These are phyloP conservation scores for Conus ventricosus DNA, from an alignment of 1,140 invertebrate genomes.

Conservation along the genomic window DNA sequence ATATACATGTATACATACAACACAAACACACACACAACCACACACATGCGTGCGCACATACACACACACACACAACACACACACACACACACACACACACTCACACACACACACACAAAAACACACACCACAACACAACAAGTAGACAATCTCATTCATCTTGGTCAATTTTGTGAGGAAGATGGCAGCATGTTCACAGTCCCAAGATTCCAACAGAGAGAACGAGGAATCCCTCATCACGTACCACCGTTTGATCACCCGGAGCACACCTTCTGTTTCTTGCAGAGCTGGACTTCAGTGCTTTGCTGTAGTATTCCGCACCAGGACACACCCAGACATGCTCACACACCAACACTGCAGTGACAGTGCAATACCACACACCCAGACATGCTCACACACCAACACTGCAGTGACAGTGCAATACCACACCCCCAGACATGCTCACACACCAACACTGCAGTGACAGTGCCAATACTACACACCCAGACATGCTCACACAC, in stretches of 20 bases:
- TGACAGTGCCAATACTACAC: too few species aligned
- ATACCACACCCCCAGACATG: too few species aligned
- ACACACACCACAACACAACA: too few species aligned
- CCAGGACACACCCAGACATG: not conserved
- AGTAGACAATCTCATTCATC: too few species aligned
- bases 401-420: too few species aligned
- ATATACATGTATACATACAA: too few species aligned
- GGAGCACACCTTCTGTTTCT: conserved; percentile 74
- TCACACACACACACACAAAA: not conserved
- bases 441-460: too few species aligned
- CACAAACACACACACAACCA: too few species aligned
- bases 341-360: not conserved
- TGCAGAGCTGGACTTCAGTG: conserved; percentile 68
- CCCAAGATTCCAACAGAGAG: not conserved
- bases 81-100: not conserved
- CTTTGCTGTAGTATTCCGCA: conserved; percentile 70
- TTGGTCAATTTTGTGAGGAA: not conserved
- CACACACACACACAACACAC: not conserved
- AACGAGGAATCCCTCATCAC: conserved; percentile 35
- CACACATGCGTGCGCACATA: too few species aligned
- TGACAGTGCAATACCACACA: too few species aligned
- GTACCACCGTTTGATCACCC: conserved; percentile 74
- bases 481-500: too few species aligned
- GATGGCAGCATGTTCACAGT: not conserved
- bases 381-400: too few species aligned